Percentiles rank a stretch among this genome's conserved stretches.
These are phyloP conservation scores for Masnerella sp. DNA, from an alignment of 2,888 invertebrate species.

Conservation along the genomic window DNA sequence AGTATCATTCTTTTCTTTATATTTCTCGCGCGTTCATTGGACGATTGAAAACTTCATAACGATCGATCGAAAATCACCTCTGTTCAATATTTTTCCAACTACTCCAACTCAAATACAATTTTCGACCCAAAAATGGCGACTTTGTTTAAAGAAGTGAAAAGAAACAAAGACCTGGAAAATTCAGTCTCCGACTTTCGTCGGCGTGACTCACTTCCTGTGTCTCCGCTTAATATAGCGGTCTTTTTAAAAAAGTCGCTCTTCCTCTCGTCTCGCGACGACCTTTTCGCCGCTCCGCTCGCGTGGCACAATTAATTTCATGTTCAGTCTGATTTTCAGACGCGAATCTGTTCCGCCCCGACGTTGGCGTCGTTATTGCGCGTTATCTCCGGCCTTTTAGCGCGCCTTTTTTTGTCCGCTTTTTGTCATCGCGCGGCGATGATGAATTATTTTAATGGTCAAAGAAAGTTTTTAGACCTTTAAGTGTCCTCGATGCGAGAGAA, in stretches of 20 bases:
- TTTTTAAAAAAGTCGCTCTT: conserved; percentile 38
- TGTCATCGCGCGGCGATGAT: conserved; percentile 1
- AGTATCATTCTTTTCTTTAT: no score
- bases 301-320: conserved; percentile 44
- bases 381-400: conserved; percentile 13
- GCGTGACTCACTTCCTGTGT: conserved; percentile 48
- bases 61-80: no score
- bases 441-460: conserved; percentile 26
- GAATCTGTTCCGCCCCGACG: conserved; percentile 4
- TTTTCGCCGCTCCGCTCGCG: conserved; percentile 12
- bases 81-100: conserved; percentile 13
- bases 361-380: conserved; percentile 21
- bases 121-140: conserved; percentile 27
- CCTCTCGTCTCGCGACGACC: conserved; percentile 23
- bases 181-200: conserved; percentile 17
- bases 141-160: conserved; percentile 39
- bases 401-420: conserved; percentile 2
- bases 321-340: conserved; percentile 23
- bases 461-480: conserved; percentile 2
- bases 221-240: conserved; percentile 50
- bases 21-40: no score
- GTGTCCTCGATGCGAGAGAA: no score
- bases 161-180: conserved; percentile 41
- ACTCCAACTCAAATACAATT: conserved; percentile 15
- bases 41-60: no score